phyloP scores from a whole-genome alignment of 2,113 vertebrate genomes.

The Sula dactylatra region DNA sequence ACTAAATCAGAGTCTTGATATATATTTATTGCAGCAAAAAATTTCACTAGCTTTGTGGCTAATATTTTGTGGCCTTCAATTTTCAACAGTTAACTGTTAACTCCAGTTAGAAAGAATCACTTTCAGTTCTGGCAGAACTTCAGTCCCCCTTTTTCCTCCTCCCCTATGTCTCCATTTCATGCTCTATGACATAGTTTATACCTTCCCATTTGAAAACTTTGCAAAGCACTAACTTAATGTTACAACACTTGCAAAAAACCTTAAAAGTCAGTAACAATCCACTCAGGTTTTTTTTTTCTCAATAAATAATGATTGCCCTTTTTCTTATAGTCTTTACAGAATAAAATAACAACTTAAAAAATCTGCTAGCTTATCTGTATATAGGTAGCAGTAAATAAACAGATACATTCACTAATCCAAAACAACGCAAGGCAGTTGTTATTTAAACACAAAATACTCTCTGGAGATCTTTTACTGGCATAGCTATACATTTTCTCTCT shows the following conservation, averaged over 20 bases:
- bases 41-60: not conserved
- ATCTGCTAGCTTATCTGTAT: not conserved
- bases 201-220: not conserved
- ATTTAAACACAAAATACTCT: not conserved
- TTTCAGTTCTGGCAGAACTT: not conserved
- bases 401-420: not conserved
- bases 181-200: not conserved
- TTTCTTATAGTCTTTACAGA: not conserved
- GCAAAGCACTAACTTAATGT: not conserved
- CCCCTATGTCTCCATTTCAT: not conserved
- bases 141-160: not conserved
- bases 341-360: not conserved
- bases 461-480: not conserved
- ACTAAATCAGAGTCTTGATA: not conserved
- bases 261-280: not conserved
- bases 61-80: not conserved
- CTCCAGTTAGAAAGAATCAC: not conserved
- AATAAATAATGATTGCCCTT: not conserved
- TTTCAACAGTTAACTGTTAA: not conserved
- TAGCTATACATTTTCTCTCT: not conserved
- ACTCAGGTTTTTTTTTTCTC: not conserved
- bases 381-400: not conserved
- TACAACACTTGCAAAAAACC: not conserved
- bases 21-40: not conserved
- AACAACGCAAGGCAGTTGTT: not conserved